Evolutionary conservation across 2,888 invertebrate species (phyloP).

Genomic region (Tenthredo scrophulariae): DNA sequence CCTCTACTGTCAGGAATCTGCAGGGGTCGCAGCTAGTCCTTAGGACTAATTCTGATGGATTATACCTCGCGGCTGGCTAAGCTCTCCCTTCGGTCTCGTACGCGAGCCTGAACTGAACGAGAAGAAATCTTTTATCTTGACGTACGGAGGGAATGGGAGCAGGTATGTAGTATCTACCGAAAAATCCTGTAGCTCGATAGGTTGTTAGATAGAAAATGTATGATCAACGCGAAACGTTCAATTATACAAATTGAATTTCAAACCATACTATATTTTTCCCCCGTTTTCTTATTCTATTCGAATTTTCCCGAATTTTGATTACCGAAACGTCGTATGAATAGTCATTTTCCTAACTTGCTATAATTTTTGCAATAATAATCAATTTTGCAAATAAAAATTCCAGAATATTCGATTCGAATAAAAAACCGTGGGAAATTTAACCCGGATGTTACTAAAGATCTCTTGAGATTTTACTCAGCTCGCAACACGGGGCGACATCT

Average conservation of each 20-base stretch:
- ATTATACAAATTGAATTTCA: neutral
- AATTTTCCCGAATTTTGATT: too few relatives aligned
- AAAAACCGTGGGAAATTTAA: neutral
- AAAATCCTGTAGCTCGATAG: neutral
- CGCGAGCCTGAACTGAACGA: neutral
- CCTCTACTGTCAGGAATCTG: conserved; percentile 21
- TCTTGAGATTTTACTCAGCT: neutral
- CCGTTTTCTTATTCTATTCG: neutral
- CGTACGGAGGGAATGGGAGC: neutral
- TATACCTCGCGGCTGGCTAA: conserved; percentile 14
- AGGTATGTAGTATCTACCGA: neutral
- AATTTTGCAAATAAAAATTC: neutral
- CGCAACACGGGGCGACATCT: neutral
- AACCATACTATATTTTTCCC: neutral
- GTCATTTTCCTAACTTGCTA: neutral
- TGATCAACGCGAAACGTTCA: neutral
- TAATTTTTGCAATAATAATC: neutral
- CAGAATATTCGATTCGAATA: too few relatives aligned
- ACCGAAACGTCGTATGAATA: neutral
- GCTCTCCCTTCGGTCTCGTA: conserved; percentile 4
- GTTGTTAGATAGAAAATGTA: neutral
- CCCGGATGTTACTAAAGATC: neutral
- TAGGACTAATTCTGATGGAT: conserved; percentile 43
- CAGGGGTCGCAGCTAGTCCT: conserved; percentile 28
- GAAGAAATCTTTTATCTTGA: conserved; percentile 12